Evolutionary conservation across 2,113 vertebrate species (phyloP).

Genomic region (Pluvialis apricaria): DNA sequence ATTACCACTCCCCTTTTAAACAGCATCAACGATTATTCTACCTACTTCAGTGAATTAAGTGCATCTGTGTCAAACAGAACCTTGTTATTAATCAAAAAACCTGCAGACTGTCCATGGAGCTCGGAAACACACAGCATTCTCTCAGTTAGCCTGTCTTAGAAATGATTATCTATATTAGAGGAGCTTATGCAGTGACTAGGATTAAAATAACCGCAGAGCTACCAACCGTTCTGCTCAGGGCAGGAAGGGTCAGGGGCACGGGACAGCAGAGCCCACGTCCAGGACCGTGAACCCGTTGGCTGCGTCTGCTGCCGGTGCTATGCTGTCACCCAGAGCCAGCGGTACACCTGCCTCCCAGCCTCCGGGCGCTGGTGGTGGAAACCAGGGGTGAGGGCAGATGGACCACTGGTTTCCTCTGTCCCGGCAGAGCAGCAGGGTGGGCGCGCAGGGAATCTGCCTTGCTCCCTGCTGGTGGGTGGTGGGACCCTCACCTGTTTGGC

Average conservation of each 20-base stretch:
- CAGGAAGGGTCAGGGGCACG: neutral
- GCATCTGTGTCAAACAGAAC: neutral
- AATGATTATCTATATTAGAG: slow-evolving; percentile 8
- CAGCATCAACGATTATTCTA: neutral
- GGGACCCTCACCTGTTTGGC: rapidly evolving
- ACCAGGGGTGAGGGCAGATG: rapidly evolving
- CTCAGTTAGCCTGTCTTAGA: slow-evolving; percentile 1
- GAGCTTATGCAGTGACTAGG: neutral
- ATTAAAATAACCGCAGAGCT: neutral
- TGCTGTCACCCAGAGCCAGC: neutral
- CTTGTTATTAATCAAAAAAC: neutral
- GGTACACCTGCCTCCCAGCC: neutral
- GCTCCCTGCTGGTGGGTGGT: neutral
- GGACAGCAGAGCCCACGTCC: rapidly evolving
- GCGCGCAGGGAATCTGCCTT: neutral
- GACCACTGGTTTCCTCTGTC: neutral
- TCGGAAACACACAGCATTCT: neutral
- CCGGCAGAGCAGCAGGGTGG: neutral
- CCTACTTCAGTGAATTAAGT: neutral
- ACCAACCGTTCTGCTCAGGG: neutral
- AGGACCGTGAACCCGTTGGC: rapidly evolving
- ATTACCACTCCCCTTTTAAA: neutral
- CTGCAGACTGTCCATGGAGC: neutral
- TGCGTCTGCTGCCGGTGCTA: neutral
- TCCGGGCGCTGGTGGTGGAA: neutral